Conservation (phyloP, 1,140 invertebrate genomes). For the Metopolophium dirhodum region DNA sequence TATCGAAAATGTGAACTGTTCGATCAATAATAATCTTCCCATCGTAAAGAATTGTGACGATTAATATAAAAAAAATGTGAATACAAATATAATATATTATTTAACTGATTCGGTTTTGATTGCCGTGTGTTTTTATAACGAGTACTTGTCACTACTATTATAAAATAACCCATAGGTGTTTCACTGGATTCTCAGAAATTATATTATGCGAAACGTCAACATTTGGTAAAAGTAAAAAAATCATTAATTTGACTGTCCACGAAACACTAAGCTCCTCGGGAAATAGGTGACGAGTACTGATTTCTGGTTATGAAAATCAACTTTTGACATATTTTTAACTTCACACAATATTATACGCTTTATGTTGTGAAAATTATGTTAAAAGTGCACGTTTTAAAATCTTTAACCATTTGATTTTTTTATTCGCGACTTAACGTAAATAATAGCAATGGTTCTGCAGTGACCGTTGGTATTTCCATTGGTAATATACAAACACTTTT, state of each 20-base stretch:
- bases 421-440: too few species aligned
- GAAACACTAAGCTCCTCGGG: not conserved
- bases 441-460: too few species aligned
- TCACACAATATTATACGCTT: too few species aligned
- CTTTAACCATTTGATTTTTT: too few species aligned
- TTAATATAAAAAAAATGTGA: not conserved
- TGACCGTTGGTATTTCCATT: too few species aligned
- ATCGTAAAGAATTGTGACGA: not conserved
- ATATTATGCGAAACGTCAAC: not conserved
- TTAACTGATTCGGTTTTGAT: not conserved
- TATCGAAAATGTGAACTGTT: not conserved
- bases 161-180: not conserved
- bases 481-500: too few species aligned
- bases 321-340: too few species aligned
- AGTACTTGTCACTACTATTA: not conserved
- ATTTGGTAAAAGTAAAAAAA: not conserved
- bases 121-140: not conserved
- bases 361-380: too few species aligned
- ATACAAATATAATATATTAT: not conserved
- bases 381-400: too few species aligned
- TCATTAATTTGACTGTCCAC: too few species aligned
- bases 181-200: not conserved
- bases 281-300: not conserved
- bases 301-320: not conserved
- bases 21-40: not conserved